Evolutionary conservation across 1,140 invertebrate genomes (phyloP).

Genomic region (Sinonovacula constricta): DNA sequence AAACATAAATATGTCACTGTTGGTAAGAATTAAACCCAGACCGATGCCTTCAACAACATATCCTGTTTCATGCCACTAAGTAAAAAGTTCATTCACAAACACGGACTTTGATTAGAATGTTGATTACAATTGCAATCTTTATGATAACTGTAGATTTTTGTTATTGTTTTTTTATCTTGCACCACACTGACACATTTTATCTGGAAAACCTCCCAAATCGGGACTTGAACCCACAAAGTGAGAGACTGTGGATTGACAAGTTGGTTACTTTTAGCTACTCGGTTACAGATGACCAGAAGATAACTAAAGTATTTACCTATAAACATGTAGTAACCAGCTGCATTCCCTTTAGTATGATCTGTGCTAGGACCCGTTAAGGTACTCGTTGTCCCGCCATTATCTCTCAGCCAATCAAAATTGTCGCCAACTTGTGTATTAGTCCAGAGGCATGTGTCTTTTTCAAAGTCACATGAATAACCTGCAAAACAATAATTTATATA

Average conservation of each 20-base stretch:
- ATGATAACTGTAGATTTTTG: background rate
- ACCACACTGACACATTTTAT: too few relatives aligned
- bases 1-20: background rate
- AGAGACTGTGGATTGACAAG: background rate
- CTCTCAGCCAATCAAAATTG: conserved; percentile 72
- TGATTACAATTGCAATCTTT: background rate
- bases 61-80: background rate
- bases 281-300: background rate
- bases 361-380: conserved; percentile 75
- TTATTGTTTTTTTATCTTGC: background rate
- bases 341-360: conserved; percentile 66
- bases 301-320: conserved; percentile 39
- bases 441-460: conserved; percentile 68
- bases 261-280: background rate
- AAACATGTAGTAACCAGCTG: conserved; percentile 25
- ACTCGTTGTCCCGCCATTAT: conserved; percentile 73
- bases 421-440: conserved; percentile 60
- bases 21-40: background rate
- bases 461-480: conserved; percentile 62
- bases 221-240: too few relatives aligned
- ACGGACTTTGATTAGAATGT: background rate
- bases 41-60: background rate
- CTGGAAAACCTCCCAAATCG: too few relatives aligned
- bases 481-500: too few relatives aligned
- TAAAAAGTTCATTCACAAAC: too few relatives aligned